Base-by-base conservation (phyloP, 2,797 vertebrate genomes). In the Silurus aristotelis region DNA sequence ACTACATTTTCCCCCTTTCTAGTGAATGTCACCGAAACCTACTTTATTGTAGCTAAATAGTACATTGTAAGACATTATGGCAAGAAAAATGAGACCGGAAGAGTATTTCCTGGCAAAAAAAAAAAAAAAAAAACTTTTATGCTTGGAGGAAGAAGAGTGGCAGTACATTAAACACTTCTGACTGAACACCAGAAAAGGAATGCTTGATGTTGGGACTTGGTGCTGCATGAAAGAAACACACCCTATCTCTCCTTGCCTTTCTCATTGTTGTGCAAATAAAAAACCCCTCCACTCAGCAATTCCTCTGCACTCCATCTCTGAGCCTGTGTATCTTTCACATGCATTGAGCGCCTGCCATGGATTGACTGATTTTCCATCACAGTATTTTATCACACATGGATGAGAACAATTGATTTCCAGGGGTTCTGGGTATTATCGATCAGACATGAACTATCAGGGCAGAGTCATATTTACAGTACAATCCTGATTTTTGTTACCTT, bases 381-480 rank as follows among this genome's bases (percentile, higher is more conserved):
- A 43, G 12, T 46, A 63, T 46, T 79, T 79, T 43, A 80, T 52
- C 15, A 25, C 61, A 66, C 78, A 66, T 12, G 43, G 43, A 80
- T 66, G 43, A 80, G 61, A 66, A 80, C 78, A 80, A 80, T 80
- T 66, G 61, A 80, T 80, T 80, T n/a, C n/a, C 43, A 60, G 17
- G 78, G 14, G 43, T 48, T 22, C 43, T 66, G 22, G 10, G 43
- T 48, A 27, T 64, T 66, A 80, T 80, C 14, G 61, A 80, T 64
- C 48, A 7, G 22, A 38, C 27, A 2, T 77, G 56, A 2, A 25
- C 61, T 48, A 5, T 58, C 60, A 80, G 38, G n/a, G 60, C 60
- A 17, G 78, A 80, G 43, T 66, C 46, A 80, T 80, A 66, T 67
- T 67, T 67, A 80, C 25, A 67, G 46, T 55, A 52, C 5, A 31